Base-by-base conservation (phyloP, 2,797 vertebrate species). In the Helicolenus hilgendorfi region DNA sequence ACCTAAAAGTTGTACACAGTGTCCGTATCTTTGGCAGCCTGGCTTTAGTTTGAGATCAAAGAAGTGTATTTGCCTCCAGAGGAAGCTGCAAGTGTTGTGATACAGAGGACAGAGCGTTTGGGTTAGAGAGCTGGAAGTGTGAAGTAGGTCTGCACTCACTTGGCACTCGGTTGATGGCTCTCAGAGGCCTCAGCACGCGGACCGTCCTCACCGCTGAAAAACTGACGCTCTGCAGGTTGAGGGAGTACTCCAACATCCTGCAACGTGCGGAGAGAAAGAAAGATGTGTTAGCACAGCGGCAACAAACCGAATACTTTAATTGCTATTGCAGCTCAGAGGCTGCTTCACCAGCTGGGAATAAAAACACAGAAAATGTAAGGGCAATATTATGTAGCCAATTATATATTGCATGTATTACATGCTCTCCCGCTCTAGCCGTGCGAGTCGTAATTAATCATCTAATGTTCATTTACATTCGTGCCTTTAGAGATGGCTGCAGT, bases 231-330 rank as follows among this genome's bases (percentile, higher is more conserved):
- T 99, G 98, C 94, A 99, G 97, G 97, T 99, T 98, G 95, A 99
- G 97, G n/a, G 99, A 99, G 87, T 99, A 99, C 96, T 99, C 99
- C 97, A 99, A 93, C 98, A 99, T 99, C 96, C 99, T 99, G 97
- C 5, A 69, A 85, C 84, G 95, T 4, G 93, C 1, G 89, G 41
- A 91, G 26, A 65, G 38, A 41, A 70, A 72, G 79, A 83, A 22
- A 26, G 33, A 36, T 15, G 55, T 77, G 72, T 86, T 15, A 87
- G 63, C 14, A 49, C 31, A 53, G 24, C 49, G 7, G 18, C 33
- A 67, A 76, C 53, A 65, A 36, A 74, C 2, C 15, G 31, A 62
- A 79, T 31, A 10, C 7, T 36, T 69, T 35, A 38, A 33, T 35
- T 77, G 35, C 72, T 26, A n/a, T 27, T 31, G 31, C 22, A 24